Evolutionary conservation across 2,888 invertebrate genomes (phyloP), one percentile per base, ranked within the genome.

Genomic region (Amblyteles armatorius): DNA sequence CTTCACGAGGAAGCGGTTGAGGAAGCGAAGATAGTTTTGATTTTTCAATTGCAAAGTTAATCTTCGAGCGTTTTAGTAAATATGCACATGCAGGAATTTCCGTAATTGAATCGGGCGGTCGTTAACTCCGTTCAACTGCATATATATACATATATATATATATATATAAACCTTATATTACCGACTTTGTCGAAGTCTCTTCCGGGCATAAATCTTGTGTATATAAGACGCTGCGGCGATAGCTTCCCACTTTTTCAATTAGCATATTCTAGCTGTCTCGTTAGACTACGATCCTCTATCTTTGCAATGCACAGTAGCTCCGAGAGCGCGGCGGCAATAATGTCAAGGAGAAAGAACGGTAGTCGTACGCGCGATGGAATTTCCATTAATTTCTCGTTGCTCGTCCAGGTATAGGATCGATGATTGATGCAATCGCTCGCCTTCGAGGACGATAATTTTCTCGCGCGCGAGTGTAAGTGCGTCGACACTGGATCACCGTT

Each of bases 281-380:
- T 44, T 40, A 22, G 4, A 9, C 11, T 52, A n/a, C 44, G 22
- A n/a, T 72, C 22, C 29, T 68, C 11, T 11, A 57, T 57, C 3
- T 48, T 16, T 48, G 52, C 55, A 52, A 68, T 55, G 52, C 22
- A 65, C 48, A 36, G 19, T 33, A 63, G 29, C 26, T 26, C 57
- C 60, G 63, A 44, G 3, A 77, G 13, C 26, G 78, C 50, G 50
- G 73, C 63, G 72, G 69, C 71, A 84, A 89, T 89, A 88, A 89
- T 86, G 87, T 86, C 88, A 88, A 90, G 88, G 86, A 89, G 86
- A 88, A 83, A 73, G 67, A 87, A 89, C 89, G 87, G 86, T 81
- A 80, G 79, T 48, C 73, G 79, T 73, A 40, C 44, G 33, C 60
- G 57, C 69, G 77, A 79, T 48, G 67, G 80, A 79, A 79, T 87